Evolutionary conservation across 2,113 vertebrate species (phyloP), one percentile per base, ranked within the genome.

Genomic region (Rhinoderma darwinii): DNA sequence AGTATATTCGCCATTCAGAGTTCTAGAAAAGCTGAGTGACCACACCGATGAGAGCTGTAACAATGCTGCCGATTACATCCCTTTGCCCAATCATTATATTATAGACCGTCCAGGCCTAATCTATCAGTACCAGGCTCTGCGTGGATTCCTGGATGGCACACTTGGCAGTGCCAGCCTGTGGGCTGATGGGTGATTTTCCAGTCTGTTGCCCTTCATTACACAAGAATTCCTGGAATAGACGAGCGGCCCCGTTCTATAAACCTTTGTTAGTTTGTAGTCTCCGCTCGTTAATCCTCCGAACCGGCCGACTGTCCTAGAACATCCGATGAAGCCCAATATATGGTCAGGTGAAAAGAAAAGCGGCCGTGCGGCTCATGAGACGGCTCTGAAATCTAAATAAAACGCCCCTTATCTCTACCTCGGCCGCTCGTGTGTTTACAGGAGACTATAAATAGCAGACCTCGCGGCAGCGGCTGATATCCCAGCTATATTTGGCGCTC

Each of bases 371-470:
- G 43, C 43, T 41, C 6, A 1, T 3, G 50, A 41, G 44, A 61
- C 82, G 66, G 51, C 44, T 51, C 5, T 11, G 11, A 44, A 11
- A 7, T 20, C 18, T 4, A 30, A 10, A 51, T 51, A 18, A 30
- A 22, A 37, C 2, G 47, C 22, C 82, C n/a, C 18, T 73, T 22
- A 41, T 82, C 80, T 66, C 18, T 4, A 47, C 43, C 74, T 30
- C n/a, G 5, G 43, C 20, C 37, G 22, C 37, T 17, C 10, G 15
- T 7, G 18, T 80, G 85, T 87, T 74, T 82, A 59, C 85, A 81
- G 54, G 56, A 15, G 9, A 1, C 47, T 82, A 87, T 79, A 74
- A 81, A 87, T 87, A 80, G 44, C 63, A 9, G 84, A 72, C 47
- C 84, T 68, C 32, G 59, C n/a, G 15, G 25, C 30, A 30, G 76